Conservation (phyloP, 2,113 vertebrate genomes). For the Opisthocomus hoazin region DNA sequence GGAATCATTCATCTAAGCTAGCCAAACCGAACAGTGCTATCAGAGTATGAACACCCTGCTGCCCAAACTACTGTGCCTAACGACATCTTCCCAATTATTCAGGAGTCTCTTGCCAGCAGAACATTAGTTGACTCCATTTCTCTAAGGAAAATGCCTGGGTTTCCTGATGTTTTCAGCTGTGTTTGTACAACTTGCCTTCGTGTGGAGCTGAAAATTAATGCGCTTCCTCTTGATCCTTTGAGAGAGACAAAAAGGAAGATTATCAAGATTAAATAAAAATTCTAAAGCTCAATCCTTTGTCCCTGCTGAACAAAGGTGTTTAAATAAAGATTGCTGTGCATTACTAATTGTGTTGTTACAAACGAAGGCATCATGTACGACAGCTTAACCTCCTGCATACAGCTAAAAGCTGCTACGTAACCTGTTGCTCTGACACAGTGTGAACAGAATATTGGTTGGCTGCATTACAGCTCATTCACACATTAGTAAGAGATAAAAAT, state of each 20-base stretch:
- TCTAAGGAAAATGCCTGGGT: not conserved
- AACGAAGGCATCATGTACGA: not conserved
- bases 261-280: conserved; percentile 30
- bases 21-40: not conserved
- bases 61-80: not conserved
- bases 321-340: not conserved
- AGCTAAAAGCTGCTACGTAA: not conserved
- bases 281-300: not conserved
- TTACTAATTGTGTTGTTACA: not conserved
- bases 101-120: not conserved
- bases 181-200: conserved; percentile 32
- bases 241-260: not conserved
- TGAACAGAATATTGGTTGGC: not conserved
- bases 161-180: conserved; percentile 58
- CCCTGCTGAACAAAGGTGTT: not conserved
- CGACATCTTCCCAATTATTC: not conserved
- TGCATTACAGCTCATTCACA: not conserved
- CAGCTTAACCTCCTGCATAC: not conserved
- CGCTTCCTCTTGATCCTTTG: conserved; percentile 20
- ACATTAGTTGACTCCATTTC: not conserved
- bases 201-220: conserved; percentile 34
- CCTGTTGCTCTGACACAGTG: not conserved
- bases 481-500: not conserved
- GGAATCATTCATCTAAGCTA: not conserved
- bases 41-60: not conserved